Evolutionary conservation across 2,113 vertebrate species (phyloP).

Genomic region (Sinocyclocheilus maitianheensis): DNA sequence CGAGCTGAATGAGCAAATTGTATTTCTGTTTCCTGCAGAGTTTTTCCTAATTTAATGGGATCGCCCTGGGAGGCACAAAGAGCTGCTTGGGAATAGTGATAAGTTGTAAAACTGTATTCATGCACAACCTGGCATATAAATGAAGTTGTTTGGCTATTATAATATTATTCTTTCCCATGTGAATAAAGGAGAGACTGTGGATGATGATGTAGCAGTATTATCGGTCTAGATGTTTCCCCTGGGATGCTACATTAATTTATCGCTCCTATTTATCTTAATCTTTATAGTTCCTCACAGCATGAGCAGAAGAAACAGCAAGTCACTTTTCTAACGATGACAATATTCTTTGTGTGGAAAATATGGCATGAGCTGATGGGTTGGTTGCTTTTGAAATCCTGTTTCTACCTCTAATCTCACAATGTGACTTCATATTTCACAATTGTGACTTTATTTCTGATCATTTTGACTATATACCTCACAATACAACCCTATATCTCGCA

Average conservation of each 20-base stretch:
- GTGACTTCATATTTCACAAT: neutral
- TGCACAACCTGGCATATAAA: slow-evolving; percentile 4
- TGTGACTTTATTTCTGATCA: too few species aligned
- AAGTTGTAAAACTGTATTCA: slow-evolving; percentile 15
- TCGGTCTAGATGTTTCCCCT: neutral
- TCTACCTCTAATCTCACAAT: neutral
- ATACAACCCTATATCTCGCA: too few species aligned
- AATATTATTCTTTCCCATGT: neutral
- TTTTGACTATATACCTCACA: too few species aligned
- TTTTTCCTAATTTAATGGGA: slow-evolving; percentile 28
- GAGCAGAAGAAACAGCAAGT: neutral
- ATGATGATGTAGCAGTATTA: neutral
- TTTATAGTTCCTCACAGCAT: slow-evolving; percentile 13
- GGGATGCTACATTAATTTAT: neutral
- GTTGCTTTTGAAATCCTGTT: neutral
- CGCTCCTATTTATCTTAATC: neutral
- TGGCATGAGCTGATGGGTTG: neutral
- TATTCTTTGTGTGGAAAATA: neutral
- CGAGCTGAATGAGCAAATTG: slow-evolving; percentile 10
- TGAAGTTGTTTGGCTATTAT: slow-evolving; percentile 31
- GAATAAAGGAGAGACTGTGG: neutral
- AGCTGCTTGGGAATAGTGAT: slow-evolving; percentile 12
- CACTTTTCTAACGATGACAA: slow-evolving; percentile 5
- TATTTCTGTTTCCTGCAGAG: slow-evolving; percentile 27
- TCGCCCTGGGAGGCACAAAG: neutral